Evolutionary conservation across 2,888 invertebrate genomes (phyloP), one percentile per base, ranked within the genome.

Genomic region (Drosophila affinis): DNA sequence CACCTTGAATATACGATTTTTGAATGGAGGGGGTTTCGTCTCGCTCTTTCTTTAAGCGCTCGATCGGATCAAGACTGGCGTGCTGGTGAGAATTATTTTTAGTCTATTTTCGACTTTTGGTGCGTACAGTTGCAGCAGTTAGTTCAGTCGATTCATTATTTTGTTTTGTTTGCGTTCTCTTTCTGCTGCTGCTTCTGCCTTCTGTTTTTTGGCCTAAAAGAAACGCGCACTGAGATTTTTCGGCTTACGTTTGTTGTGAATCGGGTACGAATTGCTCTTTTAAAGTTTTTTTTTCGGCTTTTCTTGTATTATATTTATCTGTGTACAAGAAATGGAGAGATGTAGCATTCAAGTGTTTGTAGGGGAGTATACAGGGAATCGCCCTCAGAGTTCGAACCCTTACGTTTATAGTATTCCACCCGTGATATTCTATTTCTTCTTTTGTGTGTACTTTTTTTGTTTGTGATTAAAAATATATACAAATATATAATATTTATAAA

Each of bases 61-160:
- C 79, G 83, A 82, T 81, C 77, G 64, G 39, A 39, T n/a, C 39
- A n/a, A 39, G 39, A 21, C 49, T 9, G 58, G 57, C 54, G 69
- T 62, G 53, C 32, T 71, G 68, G 78, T 76, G 81, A 78, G 87
- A 85, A 82, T 79, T 82, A 81, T 87, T 81, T 82, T 88, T 88
- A 85, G 82, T 82, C 82, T 82, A 77, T 85, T 79, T 87, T 85
- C 82, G 77, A 75, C 86, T 85, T 75, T 84, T 72, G 88, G 77
- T 85, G 82, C 73, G 85, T 79, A 74, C 88, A 74, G 88, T 82
- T 77, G 69, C 62, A 62, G 61, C 72, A 21, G 60, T 46, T 39
- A 29, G 56, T 27, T 62, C 48, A 55, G 55, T 49, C 12, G 17
- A 39, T 63, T 61, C 49, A 27, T 48, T 45, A 47, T 57, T 58